Evolutionary conservation across 2,113 vertebrate genomes (phyloP), one percentile per base, ranked within the genome.

Genomic region (Oncorhynchus tshawytscha): DNA sequence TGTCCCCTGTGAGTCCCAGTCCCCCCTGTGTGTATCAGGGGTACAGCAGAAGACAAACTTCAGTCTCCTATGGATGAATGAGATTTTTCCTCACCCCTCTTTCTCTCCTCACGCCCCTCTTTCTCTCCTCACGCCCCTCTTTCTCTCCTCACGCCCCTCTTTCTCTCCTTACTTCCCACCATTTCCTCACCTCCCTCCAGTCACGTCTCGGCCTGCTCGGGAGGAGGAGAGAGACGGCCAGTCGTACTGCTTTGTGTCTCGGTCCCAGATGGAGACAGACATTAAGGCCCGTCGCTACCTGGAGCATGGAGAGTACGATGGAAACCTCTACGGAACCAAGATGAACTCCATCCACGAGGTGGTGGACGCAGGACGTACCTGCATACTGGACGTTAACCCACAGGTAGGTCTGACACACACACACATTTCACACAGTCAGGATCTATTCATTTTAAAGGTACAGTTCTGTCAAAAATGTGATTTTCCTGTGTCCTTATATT

Each of bases 301-400:
- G 87, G 98, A 99, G 86, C 95, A 99, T 48, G 98, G 98, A 7
- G 97, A 99, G 76, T 99, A 99, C 27, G 98, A 99, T 81, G 96
- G 95, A 71, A 99, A 99, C 89, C 95, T 99, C 76, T 99, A 99
- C 22, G 97, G 98, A 82, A 99, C 98, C 76, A 99, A 97, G 90
- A 99, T 99, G 1, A 94, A 98, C 88, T 99, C 98, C 7, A 99
- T 99, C 80, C 96, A 97, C 59, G 95, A 99, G 87, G 97, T 99
- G 84, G 96, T 98, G 80, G 84, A 92, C 25, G 93, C 95, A 0
- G 94, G 96, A 66, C 89, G 96, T 18, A 99, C 96, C 31, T 99
- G 98, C 88, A 99, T 99, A 87, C 93, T 99, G 80, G 97, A 99
- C 0, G 95, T 99, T 79, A 99, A 99, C 88, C 97, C 98, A 74